Evolutionary conservation across 1,140 invertebrate genomes (phyloP), one percentile per base, ranked within the genome.

Genomic region (Caenorhabditis brenneri): DNA sequence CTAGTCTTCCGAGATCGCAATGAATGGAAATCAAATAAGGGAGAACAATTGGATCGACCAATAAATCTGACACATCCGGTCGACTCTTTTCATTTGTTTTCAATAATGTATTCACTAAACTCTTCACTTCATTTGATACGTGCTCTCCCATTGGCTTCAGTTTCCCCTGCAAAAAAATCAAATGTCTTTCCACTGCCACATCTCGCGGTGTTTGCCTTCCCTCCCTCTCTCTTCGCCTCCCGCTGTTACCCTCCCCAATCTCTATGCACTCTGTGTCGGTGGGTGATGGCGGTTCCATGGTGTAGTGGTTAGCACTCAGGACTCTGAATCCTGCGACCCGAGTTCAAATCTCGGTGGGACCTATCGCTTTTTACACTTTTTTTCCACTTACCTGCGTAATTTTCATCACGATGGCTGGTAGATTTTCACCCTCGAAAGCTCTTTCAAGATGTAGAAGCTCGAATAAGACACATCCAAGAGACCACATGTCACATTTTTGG

Each of bases 381-480:
- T 84, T 79, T 22, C 9, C 16, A n/a, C 16, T 16, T 19, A 83
- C 86, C 78, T 86, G 82, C 16, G 86, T 87, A 42, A 95, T 95
- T 91, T 94, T 95, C 84, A 94, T 94, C 19, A 95, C 94, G 10
- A 95, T 90, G 36, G 94, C 93, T 19, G 94, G 94, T 1, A 95
- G 89, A 91, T 94, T 95, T 29, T 86, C 91, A 19, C 93, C 93
- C 82, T 93, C 91, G 89, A 94, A 94, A 9, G 94, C 93, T 86
- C 92, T 92, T 83, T 91, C 92, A 19, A 93, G 89, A 10, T 93
- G 93, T 16, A 94, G 88, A 87, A 94, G 92, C 88, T 96, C 95
- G 91, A 95, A 96, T 12, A 96, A 89, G 84, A 96, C 93, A 90
- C 95, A 95, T 4, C 95, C 95, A 79, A 95, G 92, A 24, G 95